A percentile compares a stretch with the other conserved stretches of the same genome.
Evolutionary conservation across 2,888 invertebrate species (phyloP).

Genomic region (Pseudococcus jackbeardsleyi): DNA sequence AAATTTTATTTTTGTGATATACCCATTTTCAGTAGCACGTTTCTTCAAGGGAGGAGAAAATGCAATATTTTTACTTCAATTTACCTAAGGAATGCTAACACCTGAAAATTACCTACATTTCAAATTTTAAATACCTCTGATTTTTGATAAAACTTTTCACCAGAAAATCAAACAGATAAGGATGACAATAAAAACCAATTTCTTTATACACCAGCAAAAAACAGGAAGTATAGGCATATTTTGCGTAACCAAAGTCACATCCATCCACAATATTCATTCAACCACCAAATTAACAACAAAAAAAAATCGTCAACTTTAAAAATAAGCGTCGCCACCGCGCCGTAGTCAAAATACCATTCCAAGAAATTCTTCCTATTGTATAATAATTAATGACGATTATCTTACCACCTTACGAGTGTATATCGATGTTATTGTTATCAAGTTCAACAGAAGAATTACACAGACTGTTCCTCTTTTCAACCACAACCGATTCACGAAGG

Average conservation of each 20-base stretch:
- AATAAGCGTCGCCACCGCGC: background rate
- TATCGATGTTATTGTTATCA: conserved; percentile 57
- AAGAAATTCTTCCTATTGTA: conserved; percentile 53
- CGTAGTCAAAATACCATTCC: background rate
- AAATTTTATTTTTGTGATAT: no score
- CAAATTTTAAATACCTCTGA: no score
- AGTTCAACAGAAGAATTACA: conserved; percentile 58
- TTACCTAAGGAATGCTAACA: no score
- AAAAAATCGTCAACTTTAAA: background rate
- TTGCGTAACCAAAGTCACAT: background rate
- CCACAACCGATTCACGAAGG: conserved; percentile 60
- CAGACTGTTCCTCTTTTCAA: conserved; percentile 58
- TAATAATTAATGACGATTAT: conserved; percentile 42
- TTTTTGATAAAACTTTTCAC: no score
- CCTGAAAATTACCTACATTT: no score
- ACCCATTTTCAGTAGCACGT: no score
- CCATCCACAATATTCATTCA: background rate
- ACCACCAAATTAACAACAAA: background rate
- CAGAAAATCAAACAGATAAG: no score
- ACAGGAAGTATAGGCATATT: background rate
- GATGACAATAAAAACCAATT: background rate
- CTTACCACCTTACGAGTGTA: background rate
- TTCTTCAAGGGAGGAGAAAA: no score
- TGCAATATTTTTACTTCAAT: no score
- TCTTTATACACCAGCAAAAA: background rate